Evolutionary conservation across 2,888 invertebrate species (phyloP).

Genomic region (Agrochola macilenta): DNA sequence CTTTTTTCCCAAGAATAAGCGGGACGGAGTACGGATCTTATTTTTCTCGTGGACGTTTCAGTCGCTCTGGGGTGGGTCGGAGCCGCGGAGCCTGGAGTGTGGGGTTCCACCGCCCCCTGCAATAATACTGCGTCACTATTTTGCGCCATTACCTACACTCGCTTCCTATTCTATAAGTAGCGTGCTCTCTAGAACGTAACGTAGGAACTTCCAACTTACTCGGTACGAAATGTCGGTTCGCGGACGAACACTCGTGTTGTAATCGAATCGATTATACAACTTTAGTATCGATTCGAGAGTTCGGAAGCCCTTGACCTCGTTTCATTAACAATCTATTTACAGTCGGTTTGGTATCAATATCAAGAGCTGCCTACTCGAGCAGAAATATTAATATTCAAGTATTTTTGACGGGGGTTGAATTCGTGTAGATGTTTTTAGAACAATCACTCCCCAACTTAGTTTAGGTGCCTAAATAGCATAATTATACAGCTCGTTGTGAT

Average conservation of each 20-base stretch:
- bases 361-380: conserved; percentile 36
- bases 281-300: conserved; percentile 64
- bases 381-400: conserved; percentile 42
- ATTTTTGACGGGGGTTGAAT: conserved; percentile 30
- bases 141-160: conserved; percentile 91
- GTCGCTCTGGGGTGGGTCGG: conserved; percentile 84
- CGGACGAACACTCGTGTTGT: conserved; percentile 53
- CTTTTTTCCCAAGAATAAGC: conserved; percentile 89
- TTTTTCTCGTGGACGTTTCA: conserved; percentile 91
- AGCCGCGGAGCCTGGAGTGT: conserved; percentile 75
- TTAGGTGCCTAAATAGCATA: conserved; percentile 21
- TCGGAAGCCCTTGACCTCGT: conserved; percentile 65
- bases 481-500: conserved; percentile 40
- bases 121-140: conserved; percentile 92
- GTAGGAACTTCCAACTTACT: conserved; percentile 53
- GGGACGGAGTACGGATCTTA: conserved; percentile 90
- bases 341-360: conserved; percentile 50
- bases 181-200: conserved; percentile 82
- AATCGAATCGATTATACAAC: conserved; percentile 62
- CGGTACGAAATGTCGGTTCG: conserved; percentile 18
- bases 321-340: conserved; percentile 62
- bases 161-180: conserved; percentile 91
- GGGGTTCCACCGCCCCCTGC: conserved; percentile 85
- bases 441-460: conserved; percentile 16
- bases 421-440: conserved; percentile 22